Evolutionary conservation across 2,888 invertebrate genomes (phyloP), one percentile per base, ranked within the genome.

Genomic region (Pterostichus madidus): DNA sequence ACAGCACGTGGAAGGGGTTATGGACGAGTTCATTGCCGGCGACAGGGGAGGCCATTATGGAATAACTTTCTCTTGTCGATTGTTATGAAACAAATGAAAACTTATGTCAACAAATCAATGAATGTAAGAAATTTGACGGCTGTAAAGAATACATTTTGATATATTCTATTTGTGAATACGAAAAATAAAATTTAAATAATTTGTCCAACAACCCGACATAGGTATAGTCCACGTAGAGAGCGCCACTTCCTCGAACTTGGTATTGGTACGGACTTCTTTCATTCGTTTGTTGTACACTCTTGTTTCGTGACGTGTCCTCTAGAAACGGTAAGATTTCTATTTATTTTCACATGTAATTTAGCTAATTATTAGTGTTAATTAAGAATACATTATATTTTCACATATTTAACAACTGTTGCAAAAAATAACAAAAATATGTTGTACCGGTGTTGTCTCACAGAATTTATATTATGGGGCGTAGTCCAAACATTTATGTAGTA

Each of bases 1-100:
- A 90, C 90, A 88, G 90, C 89, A 90, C 91, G 91, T 90, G 91
- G 91, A 90, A 91, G 91, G 91, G 90, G 87, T 86, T 89, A 86
- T 86, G 90, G 91, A 86, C 88, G 88, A 89, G 88, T 90, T 89
- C 88, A 90, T 87, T 84, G 73, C 82, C 56, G 83, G 80, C 83
- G 84, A 84, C 84, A 88, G 89, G 89, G 88, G 88, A 86, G 87
- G 86, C 86, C 88, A 81, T 71, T 46, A 44, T 13, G 8, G 32
- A 76, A 61, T 61, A 49, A 76, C 75, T 76, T 76, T 75, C 61
- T 82, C 82, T 76, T 46, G 17, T 44, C 73, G 53, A 31, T 76
- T 79, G 75, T 78, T 73, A 78, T 80, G 35, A 73, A 79, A 82
- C 80, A 73, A 83, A 84, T 83, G 73, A 71, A 59, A 15, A 79